A percentile compares a stretch with the other conserved stretches of the same genome.
phyloP scores from a whole-genome alignment of 2,797 vertebrate genomes.

The Brachyalestes nurse region DNA sequence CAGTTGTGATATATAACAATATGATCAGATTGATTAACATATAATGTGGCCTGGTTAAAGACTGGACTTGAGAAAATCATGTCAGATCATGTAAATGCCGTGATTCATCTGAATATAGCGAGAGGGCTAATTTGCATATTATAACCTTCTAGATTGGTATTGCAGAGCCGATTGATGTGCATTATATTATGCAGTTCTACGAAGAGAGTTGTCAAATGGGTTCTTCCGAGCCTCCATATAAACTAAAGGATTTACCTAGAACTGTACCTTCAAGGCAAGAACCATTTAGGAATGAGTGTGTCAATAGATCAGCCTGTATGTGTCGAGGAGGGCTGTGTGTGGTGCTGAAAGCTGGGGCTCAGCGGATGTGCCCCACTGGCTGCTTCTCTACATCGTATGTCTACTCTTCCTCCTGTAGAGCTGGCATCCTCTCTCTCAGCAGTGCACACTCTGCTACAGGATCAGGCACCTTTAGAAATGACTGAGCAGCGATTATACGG shows the following conservation, averaged over 20 bases:
- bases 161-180: too few relatives aligned
- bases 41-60: background rate
- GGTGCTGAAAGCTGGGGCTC: constrained; percentile 31
- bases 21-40: background rate
- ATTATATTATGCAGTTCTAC: too few relatives aligned
- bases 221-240: too few relatives aligned
- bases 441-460: constrained; percentile 17
- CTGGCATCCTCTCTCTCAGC: constrained; percentile 42
- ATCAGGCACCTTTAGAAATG: constrained; percentile 12
- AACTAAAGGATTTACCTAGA: background rate
- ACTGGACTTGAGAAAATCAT: background rate
- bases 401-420: constrained; percentile 41
- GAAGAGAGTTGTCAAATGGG: too few relatives aligned
- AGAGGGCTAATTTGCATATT: too few relatives aligned
- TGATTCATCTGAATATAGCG: too few relatives aligned
- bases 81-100: too few relatives aligned
- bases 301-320: constrained; percentile 14
- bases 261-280: background rate
- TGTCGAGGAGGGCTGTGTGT: constrained; percentile 5
- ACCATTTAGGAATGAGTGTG: background rate
- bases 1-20: background rate
- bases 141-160: too few relatives aligned
- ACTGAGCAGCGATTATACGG: constrained; percentile 21
- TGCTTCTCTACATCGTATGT: constrained; percentile 22
- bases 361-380: constrained; percentile 43